These are phyloP conservation scores for Micrasema minimum DNA, from an alignment of 1,140 invertebrate species.

Conservation along the genomic window DNA sequence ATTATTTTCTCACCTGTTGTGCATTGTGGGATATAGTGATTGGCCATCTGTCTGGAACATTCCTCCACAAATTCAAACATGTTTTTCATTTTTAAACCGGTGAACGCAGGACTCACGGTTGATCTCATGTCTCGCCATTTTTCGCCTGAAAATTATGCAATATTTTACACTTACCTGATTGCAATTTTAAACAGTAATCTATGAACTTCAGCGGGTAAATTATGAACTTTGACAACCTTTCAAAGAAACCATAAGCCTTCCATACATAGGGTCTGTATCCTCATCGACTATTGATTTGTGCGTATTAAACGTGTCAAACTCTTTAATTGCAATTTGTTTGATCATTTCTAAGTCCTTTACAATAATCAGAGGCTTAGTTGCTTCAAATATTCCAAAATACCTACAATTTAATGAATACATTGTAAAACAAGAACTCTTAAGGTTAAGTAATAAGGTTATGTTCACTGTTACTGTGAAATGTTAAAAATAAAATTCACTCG, in stretches of 20 bases:
- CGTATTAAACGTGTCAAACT: slow-evolving; percentile 70
- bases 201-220: no score
- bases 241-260: slow-evolving; percentile 61
- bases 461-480: no score
- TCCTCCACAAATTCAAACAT: slow-evolving; percentile 65
- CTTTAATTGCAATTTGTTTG: slow-evolving; percentile 66
- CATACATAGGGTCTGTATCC: slow-evolving; percentile 62
- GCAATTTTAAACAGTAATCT: no score
- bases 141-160: slow-evolving; percentile 57
- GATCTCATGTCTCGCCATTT: slow-evolving; percentile 66
- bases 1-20: neutral
- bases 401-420: no score
- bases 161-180: no score
- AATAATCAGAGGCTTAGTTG: slow-evolving; percentile 61
- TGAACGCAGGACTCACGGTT: slow-evolving; percentile 66
- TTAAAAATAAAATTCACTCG: no score
- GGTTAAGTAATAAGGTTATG: no score
- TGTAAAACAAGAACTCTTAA: no score
- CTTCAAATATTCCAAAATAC: slow-evolving; percentile 63
- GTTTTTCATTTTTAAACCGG: slow-evolving; percentile 63
- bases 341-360: slow-evolving; percentile 68
- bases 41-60: slow-evolving; percentile 53
- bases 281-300: slow-evolving; percentile 58
- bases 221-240: slow-evolving; percentile 31
- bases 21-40: neutral